Evolutionary conservation across 2,888 invertebrate genomes (phyloP).

Genomic region (Acrobasis suavella): DNA sequence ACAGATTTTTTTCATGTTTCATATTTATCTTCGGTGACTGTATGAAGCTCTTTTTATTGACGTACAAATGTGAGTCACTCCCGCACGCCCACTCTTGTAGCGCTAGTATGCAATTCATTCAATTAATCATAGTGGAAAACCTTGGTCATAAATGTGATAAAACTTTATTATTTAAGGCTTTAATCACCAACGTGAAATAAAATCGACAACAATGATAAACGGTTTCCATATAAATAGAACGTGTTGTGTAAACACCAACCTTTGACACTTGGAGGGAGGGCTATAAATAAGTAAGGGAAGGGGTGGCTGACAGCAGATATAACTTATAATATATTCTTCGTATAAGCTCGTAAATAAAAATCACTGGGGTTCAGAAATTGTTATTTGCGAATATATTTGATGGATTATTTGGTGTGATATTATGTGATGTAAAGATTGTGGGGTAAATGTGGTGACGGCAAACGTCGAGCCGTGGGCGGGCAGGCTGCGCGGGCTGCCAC

Average conservation of each 20-base stretch:
- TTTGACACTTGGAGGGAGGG: conserved; percentile 37
- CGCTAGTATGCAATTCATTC: conserved; percentile 18
- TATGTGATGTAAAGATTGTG: conserved; percentile 67
- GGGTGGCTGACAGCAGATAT: conserved; percentile 19
- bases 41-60: conserved; percentile 20
- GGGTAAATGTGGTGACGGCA: conserved; percentile 70
- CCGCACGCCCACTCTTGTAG: conserved; percentile 20
- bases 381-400: conserved; percentile 29
- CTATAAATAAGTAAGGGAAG: conserved; percentile 28
- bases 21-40: background rate
- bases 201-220: conserved; percentile 12
- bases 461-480: conserved; percentile 61
- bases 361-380: conserved; percentile 17
- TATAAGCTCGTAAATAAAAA: conserved; percentile 24
- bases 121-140: conserved; percentile 9
- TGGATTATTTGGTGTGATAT: conserved; percentile 57
- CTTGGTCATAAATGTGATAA: background rate
- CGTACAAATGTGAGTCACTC: conserved; percentile 14
- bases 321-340: conserved; percentile 9
- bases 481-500: conserved; percentile 53
- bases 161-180: background rate
- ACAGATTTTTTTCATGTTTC: background rate
- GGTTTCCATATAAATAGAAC: conserved; percentile 36
- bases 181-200: background rate
- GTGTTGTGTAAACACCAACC: conserved; percentile 42